These are phyloP conservation scores for Nysson spinosus DNA, from an alignment of 2,888 invertebrate species.

Conservation along the genomic window DNA sequence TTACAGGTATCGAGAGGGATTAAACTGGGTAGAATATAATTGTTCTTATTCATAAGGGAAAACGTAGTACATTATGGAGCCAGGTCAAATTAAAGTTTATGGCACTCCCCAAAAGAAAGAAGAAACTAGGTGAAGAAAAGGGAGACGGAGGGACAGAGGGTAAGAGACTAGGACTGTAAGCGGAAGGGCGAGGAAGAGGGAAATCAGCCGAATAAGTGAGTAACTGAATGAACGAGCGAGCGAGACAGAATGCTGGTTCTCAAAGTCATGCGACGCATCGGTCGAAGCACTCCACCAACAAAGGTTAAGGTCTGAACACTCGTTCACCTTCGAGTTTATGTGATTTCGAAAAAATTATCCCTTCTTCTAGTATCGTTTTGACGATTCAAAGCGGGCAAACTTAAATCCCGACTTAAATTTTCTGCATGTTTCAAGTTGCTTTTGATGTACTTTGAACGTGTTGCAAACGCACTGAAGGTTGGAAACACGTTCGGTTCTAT, in stretches of 20 bases:
- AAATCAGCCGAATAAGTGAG: constrained; percentile 39
- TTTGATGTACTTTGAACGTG: too few species aligned
- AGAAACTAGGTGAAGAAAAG: constrained; percentile 9
- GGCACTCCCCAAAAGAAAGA: neutral
- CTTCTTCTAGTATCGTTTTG: too few species aligned
- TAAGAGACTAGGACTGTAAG: constrained; percentile 4
- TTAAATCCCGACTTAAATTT: constrained; percentile 19
- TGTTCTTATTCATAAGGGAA: neutral
- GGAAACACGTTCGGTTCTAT: neutral
- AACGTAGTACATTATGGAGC: neutral
- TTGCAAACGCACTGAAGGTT: too few species aligned
- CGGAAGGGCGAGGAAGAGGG: constrained; percentile 5
- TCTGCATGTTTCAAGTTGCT: too few species aligned
- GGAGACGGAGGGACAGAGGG: constrained; percentile 3
- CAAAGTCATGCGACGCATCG: constrained; percentile 56
- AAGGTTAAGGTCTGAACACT: constrained; percentile 53
- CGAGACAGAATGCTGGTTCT: constrained; percentile 37
- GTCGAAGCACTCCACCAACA: constrained; percentile 50
- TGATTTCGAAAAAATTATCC: constrained; percentile 28
- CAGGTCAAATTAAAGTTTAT: constrained; percentile 17
- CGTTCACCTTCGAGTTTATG: constrained; percentile 44
- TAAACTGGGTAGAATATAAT: neutral
- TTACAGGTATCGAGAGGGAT: neutral
- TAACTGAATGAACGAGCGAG: constrained; percentile 32
- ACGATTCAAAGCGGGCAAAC: too few species aligned